These are phyloP conservation scores for Pachyseris speciosa DNA, from an alignment of 64 coral and sea anemone species.

Conservation along the genomic window DNA sequence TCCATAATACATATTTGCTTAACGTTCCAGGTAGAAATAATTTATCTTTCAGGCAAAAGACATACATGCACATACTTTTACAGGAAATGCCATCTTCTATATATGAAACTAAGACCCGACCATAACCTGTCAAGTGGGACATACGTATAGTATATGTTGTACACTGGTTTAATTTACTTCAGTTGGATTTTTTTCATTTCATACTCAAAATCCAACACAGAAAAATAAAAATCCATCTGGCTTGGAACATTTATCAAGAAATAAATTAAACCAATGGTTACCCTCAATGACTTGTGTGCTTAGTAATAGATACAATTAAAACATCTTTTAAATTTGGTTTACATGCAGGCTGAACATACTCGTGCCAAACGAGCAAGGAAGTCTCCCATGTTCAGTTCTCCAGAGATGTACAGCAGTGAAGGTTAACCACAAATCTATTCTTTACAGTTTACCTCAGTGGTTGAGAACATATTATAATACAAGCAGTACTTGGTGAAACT, in stretches of 20 bases:
- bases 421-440: conserved; percentile 1
- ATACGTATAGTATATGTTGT: conserved; percentile 12
- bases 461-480: conserved; percentile 5
- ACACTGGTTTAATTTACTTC: conserved; percentile 9
- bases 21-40: conserved; percentile 10
- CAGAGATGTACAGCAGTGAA: conserved; percentile 1
- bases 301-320: conserved; percentile 5
- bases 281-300: conserved; percentile 2
- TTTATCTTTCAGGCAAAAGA: background rate
- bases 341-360: conserved; percentile 5
- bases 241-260: conserved; percentile 8
- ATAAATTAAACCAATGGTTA: conserved; percentile 7
- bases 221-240: background rate
- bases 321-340: conserved; percentile 9
- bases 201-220: conserved; percentile 10
- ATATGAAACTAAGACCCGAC: conserved; percentile 1
- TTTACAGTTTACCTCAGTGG: conserved; percentile 24
- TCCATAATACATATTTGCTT: conserved; percentile 8
- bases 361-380: conserved; percentile 29
- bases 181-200: conserved; percentile 16
- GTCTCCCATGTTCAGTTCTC: background rate
- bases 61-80: background rate
- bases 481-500: background rate
- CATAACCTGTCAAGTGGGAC: conserved; percentile 6
- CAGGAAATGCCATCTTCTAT: conserved; percentile 16